A percentile compares a stretch with the other conserved stretches of the same genome.
Evolutionary conservation across 2,113 vertebrate genomes (phyloP).

Genomic region (Otus sunia): DNA sequence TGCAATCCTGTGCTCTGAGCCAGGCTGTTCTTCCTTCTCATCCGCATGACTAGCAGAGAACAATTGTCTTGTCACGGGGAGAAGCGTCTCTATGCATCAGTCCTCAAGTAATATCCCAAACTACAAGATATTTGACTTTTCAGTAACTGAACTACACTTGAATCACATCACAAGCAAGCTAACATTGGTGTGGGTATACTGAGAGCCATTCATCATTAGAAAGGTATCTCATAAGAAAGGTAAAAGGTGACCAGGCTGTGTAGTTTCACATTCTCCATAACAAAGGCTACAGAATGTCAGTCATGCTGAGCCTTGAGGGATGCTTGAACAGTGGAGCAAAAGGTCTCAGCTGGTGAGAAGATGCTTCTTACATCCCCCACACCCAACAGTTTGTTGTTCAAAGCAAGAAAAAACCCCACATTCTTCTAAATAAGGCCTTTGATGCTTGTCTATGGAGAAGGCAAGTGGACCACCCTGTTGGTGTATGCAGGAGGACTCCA

Average conservation of each 20-base stretch:
- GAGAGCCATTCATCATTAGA: background rate
- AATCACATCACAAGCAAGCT: background rate
- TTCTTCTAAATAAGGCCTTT: background rate
- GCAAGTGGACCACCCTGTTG: background rate
- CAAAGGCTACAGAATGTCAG: accelerated
- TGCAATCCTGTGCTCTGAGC: background rate
- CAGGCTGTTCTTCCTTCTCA: background rate
- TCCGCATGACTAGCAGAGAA: background rate
- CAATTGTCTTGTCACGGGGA: background rate
- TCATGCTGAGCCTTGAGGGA: background rate
- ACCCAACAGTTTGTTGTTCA: background rate
- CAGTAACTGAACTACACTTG: background rate
- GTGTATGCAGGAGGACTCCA: background rate
- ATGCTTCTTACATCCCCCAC: background rate
- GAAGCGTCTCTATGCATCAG: background rate
- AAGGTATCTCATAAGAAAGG: background rate
- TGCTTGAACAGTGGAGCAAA: background rate
- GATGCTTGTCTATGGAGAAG: background rate
- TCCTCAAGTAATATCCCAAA: background rate
- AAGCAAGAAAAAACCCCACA: background rate
- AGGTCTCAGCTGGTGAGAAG: background rate
- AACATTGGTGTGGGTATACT: accelerated
- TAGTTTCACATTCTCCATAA: background rate
- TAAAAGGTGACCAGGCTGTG: accelerated
- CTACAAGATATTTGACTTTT: background rate